Percentiles rank a stretch among this genome's conserved stretches.
These are phyloP conservation scores for Bos indicus DNA, from an alignment of 2,113 vertebrate genomes.

Conservation along the genomic window DNA sequence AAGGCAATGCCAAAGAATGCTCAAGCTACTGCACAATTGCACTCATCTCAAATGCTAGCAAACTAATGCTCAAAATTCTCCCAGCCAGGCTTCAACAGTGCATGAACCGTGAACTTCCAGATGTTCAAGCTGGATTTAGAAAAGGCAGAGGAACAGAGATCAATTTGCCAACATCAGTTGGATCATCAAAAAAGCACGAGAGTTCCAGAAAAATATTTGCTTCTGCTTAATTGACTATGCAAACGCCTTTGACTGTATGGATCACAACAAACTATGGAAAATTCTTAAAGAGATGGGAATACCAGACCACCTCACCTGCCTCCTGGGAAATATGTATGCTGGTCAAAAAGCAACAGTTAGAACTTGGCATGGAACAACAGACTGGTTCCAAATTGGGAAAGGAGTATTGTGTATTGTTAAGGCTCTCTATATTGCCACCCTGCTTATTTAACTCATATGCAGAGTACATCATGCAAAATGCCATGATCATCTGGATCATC, in stretches of 20 bases:
- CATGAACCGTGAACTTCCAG: neutral
- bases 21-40: neutral
- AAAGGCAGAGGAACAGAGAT: neutral
- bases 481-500: neutral
- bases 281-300: neutral
- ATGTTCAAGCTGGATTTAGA: neutral
- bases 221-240: neutral
- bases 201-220: neutral
- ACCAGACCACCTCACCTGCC: neutral
- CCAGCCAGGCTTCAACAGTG: neutral
- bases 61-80: neutral
- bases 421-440: neutral
- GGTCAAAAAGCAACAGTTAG: neutral
- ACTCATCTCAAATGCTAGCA: neutral
- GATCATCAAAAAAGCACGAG: neutral
- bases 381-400: neutral
- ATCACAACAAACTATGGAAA: neutral
- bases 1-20: neutral
- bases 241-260: neutral
- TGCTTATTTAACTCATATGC: neutral
- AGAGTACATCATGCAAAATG: neutral
- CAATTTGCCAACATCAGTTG: neutral
- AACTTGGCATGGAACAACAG: neutral
- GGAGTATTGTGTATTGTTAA: neutral
- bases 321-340: neutral